Percentiles rank a stretch among this genome's conserved stretches.
These are phyloP conservation scores for Tortricodes alternella DNA, from an alignment of 2,888 invertebrate species.

Conservation along the genomic window DNA sequence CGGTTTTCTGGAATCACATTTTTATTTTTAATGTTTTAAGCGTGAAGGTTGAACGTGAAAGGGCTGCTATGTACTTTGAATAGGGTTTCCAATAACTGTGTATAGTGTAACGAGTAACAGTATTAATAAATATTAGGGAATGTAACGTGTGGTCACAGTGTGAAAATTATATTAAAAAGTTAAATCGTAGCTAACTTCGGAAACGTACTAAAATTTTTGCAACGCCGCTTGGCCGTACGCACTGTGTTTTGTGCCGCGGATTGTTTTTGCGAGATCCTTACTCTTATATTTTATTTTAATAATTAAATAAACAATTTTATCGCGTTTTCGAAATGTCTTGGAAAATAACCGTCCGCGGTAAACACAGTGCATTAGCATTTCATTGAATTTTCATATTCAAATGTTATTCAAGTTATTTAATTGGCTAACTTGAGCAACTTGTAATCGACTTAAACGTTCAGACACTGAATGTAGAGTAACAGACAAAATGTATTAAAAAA, in stretches of 20 bases:
- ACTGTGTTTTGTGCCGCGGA: constrained; percentile 2
- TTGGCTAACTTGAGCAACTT: constrained; percentile 17
- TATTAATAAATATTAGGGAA: constrained; percentile 38
- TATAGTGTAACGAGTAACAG: constrained; percentile 37
- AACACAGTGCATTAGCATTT: constrained; percentile 5
- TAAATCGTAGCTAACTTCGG: constrained; percentile 27
- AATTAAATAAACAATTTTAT: not conserved
- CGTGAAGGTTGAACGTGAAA: constrained; percentile 29
- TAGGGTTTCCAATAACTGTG: constrained; percentile 35
- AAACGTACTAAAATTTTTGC: constrained; percentile 21
- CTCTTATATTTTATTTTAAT: not conserved
- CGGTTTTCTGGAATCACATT: constrained; percentile 57
- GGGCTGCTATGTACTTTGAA: constrained; percentile 34
- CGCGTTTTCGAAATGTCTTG: not conserved
- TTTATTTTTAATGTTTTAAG: constrained; percentile 30
- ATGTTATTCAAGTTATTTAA: constrained; percentile 3
- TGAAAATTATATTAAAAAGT: constrained; percentile 33
- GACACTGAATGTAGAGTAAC: constrained; percentile 14
- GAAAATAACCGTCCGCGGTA: constrained; percentile 1
- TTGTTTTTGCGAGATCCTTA: constrained; percentile 1
- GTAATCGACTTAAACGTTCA: constrained; percentile 7
- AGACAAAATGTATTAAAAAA: constrained; percentile 26
- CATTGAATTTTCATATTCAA: constrained; percentile 1
- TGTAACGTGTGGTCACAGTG: constrained; percentile 48
- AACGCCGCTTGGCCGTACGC: constrained; percentile 5